phyloP scores from a whole-genome alignment of 1,140 invertebrate species.

The Listronotus oregonensis region DNA sequence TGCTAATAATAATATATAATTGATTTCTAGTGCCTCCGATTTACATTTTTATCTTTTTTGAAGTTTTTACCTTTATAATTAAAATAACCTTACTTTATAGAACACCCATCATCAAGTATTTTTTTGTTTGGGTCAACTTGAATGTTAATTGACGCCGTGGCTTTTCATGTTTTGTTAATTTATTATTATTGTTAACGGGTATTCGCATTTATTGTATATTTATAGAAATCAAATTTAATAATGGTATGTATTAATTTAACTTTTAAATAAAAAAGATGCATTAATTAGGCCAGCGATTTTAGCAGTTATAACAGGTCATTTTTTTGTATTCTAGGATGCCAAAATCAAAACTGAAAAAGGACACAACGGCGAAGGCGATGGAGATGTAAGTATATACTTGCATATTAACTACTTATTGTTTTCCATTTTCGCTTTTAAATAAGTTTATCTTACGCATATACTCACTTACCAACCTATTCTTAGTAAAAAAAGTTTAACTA shows the following conservation, averaged over 20 bases:
- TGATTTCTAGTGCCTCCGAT: background rate
- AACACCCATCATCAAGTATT: background rate
- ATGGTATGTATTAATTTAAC: slow-evolving; percentile 4
- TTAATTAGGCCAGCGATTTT: too few relatives aligned
- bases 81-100: too few relatives aligned
- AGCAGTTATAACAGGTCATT: background rate
- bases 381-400: slow-evolving; percentile 46
- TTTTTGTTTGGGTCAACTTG: slow-evolving; percentile 11
- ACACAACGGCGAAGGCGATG: slow-evolving; percentile 47
- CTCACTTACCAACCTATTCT: too few relatives aligned
- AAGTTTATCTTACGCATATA: too few relatives aligned
- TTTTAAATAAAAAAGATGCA: background rate
- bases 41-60: background rate
- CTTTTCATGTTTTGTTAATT: slow-evolving; percentile 51
- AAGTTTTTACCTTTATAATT: background rate
- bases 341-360: slow-evolving; percentile 48
- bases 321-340: slow-evolving; percentile 47
- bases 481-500: too few relatives aligned
- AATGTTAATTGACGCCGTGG: slow-evolving; percentile 49
- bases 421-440: background rate
- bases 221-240: background rate
- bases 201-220: slow-evolving; percentile 24
- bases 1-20: background rate
- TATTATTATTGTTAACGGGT: slow-evolving; percentile 35
- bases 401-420: background rate